Evolutionary conservation across 2,797 vertebrate species (phyloP), one percentile per base, ranked within the genome.

Genomic region (Ceryle rudis): DNA sequence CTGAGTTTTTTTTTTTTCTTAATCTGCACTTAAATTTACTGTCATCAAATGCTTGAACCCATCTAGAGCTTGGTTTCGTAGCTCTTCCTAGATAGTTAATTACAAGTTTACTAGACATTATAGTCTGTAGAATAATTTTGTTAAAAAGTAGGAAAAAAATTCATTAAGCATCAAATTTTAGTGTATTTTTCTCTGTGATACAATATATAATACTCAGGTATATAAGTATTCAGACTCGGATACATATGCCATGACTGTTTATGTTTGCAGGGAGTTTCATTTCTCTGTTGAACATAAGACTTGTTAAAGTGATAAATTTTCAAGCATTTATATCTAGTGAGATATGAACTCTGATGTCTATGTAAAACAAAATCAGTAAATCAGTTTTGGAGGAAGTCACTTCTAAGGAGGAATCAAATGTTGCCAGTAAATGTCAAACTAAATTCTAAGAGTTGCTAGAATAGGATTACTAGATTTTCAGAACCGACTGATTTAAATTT

Each of bases 251-350:
- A 26, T 62, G 37, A 81, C 28, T 60, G 41, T 75, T 96, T 77
- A 89, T 61, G n/a, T 65, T 90, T 95, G 75, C 46, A 61, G 92
- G 64, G 77, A 96, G 52, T 41, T 78, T 86, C 80, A 79, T 94
- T 96, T 93, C 85, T 94, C 71, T 92, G 52, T 74, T 96, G 72
- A 96, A 67, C 37, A 88, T 89, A 81, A 85, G 61, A 21, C 52
- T 91, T 79, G 52, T 89, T 96, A 95, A 95, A 93, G 70, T 18
- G 87, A 82, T 89, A 89, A 95, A 94, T 97, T 97, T 97, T 96
- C 77, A 97, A 93, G 8, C 23, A 37, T 81, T 94, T 33, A 25
- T 72, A 16, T 52, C 21, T 64, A 83, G 46, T 69, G 60, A 91
- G 17, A 47, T 21, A 41, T 57, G 46, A 82, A 64, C 11, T 91